Evolutionary conservation across 2,888 invertebrate genomes (phyloP).

Genomic region (Dastarcus helophoroides): DNA sequence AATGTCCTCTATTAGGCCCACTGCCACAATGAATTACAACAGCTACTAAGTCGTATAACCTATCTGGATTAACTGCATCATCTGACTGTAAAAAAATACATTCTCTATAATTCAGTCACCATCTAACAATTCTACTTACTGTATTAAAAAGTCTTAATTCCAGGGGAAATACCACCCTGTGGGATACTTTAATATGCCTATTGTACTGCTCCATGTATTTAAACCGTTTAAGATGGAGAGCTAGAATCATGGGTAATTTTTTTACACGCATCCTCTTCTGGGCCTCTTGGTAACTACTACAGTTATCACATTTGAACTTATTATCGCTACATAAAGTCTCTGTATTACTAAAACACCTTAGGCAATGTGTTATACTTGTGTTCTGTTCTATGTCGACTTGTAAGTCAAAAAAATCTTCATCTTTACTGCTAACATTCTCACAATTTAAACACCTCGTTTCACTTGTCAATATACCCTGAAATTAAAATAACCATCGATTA

Average conservation of each 20-base stretch:
- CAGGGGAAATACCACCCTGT: slow-evolving; percentile 96
- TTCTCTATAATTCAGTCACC: slow-evolving; percentile 1
- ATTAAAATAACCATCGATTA: slow-evolving; percentile 11
- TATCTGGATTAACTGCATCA: slow-evolving; percentile 96
- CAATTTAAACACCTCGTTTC: slow-evolving; percentile 99
- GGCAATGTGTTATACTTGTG: slow-evolving; percentile 96
- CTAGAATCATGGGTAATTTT: slow-evolving; percentile 94
- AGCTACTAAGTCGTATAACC: slow-evolving; percentile 96
- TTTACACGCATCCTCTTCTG: slow-evolving; percentile 98
- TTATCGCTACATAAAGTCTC: slow-evolving; percentile 98
- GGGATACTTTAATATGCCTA: slow-evolving; percentile 97
- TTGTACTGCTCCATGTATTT: slow-evolving; percentile 98
- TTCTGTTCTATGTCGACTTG: slow-evolving; percentile 99
- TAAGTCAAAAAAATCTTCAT: slow-evolving; percentile 97
- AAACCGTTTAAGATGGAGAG: slow-evolving; percentile 93
- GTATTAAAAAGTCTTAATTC: slow-evolving; percentile 96
- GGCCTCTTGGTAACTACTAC: slow-evolving; percentile 98
- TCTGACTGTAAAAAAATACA: slow-evolving; percentile 59
- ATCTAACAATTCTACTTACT: slow-evolving; percentile 46
- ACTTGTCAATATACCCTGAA: slow-evolving; percentile 86
- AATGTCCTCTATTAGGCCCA: slow-evolving; percentile 98
- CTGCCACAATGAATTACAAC: slow-evolving; percentile 99
- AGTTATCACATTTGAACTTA: slow-evolving; percentile 99
- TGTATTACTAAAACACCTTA: slow-evolving; percentile 95
- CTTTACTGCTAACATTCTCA: slow-evolving; percentile 98